Evolutionary conservation across 2,888 invertebrate species (phyloP), one percentile per base, ranked within the genome.

Genomic region (Xestia rhomboidea): DNA sequence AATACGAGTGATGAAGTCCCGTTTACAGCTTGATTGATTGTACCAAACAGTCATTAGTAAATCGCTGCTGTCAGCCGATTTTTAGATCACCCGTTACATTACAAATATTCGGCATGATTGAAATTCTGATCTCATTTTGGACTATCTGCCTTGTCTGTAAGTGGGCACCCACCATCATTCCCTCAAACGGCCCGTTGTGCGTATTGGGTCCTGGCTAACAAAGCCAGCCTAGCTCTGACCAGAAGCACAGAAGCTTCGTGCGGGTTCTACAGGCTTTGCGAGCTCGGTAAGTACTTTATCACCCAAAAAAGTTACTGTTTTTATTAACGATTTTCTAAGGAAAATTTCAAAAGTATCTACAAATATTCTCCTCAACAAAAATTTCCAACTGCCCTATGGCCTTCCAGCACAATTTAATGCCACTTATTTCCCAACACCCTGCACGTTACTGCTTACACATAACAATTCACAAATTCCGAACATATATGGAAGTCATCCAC

Each of bases 401-500:
- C n/a, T n/a, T n/a, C 11, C n/a, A 27, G 27, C 57, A 57, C 27
- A 0, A 27, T 6, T 6, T 15, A 57, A 57, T 11, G 11, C 5
- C 34, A 62, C 24, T 34, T 24, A 62, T 62, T 11, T 27, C 15
- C 21, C 11, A 49, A 44, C 41, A 54, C 30, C 8, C 7, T 46
- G 1, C 13, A 7, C 5, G 7, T 5, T 18, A 38, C n/a, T 15
- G n/a, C 30, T 41, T 10, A 44, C 51, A 63, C n/a, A 44, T 11
- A 77, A 72, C 66, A 79, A 79, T 62, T n/a, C n/a, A n/a, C n/a
- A n/a, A 72, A 62, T 27, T 46, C 5, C 21, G 5, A 44, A 46
- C 38, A 46, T 24, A 66, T 76, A 51, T 66, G 60, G 60, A 66
- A 83, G 15, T 76, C 68, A 67, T 81, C 70, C 60, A 78, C 24